Evolutionary conservation across 2,797 vertebrate genomes (phyloP).

Genomic region (Epinephelus malabaricus): DNA sequence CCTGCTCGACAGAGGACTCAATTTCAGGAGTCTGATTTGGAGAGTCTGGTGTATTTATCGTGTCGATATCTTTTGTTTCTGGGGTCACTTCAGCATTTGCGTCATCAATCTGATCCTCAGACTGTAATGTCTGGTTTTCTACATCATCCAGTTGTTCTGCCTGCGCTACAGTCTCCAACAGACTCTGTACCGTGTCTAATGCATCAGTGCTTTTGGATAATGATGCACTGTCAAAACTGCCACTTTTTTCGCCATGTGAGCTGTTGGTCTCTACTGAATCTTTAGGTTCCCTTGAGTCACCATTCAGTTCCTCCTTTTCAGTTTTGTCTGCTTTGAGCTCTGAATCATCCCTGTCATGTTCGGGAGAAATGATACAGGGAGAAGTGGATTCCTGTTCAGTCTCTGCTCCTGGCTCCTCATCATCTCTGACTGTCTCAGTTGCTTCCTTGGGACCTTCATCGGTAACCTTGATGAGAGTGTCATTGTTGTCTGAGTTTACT

Average conservation of each 20-base stretch:
- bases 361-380: not conserved
- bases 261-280: conserved; percentile 9
- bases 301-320: conserved; percentile 20
- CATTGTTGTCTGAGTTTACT: not conserved
- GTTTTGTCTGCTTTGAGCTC: not conserved
- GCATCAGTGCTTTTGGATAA: not conserved
- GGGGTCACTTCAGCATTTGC: not conserved
- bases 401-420: not conserved
- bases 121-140: conserved; percentile 19
- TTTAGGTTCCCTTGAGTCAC: conserved; percentile 12
- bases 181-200: conserved; percentile 3
- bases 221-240: not conserved
- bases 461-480: not conserved
- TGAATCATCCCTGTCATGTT: conserved; percentile 6
- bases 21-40: conserved; percentile 15
- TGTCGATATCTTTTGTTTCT: conserved; percentile 3
- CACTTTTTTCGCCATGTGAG: not conserved
- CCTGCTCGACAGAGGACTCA: not conserved
- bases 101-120: conserved; percentile 14
- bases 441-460: conserved; percentile 14
- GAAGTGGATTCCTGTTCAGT: conserved; percentile 3
- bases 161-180: conserved; percentile 2
- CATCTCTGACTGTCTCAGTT: conserved; percentile 4
- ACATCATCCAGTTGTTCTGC: not conserved
- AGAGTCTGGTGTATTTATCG: not conserved